A percentile compares a stretch with the other conserved stretches of the same genome.
phyloP scores from a whole-genome alignment of 2,888 invertebrate species.

The Chymomyza caudatula region DNA sequence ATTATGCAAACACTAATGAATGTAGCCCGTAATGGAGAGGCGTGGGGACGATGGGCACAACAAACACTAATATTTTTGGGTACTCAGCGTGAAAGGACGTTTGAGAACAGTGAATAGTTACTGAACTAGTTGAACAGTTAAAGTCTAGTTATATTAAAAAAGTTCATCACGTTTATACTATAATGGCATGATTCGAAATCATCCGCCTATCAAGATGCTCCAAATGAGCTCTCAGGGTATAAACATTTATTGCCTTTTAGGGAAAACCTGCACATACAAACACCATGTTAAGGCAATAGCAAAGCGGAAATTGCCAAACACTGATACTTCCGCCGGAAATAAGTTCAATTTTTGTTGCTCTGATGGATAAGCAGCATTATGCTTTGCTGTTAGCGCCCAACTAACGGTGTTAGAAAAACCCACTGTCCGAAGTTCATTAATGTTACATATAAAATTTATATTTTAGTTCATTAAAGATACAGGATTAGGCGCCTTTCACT shows the following conservation, averaged over 20 bases:
- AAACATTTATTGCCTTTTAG: conserved; percentile 11
- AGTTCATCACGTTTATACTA: not conserved
- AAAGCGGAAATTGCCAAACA: conserved; percentile 68
- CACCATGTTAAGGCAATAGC: conserved; percentile 19
- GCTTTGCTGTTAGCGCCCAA: conserved; percentile 12
- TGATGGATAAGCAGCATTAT: conserved; percentile 21
- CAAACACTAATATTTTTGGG: not conserved
- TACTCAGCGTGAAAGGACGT: no score
- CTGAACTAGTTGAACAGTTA: no score
- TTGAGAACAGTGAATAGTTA: no score
- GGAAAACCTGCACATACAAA: conserved; percentile 26
- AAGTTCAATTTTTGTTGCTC: conserved; percentile 55
- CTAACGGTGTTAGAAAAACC: no score
- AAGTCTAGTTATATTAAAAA: no score
- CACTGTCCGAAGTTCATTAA: no score
- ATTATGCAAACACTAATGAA: conserved; percentile 44
- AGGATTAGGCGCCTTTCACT: no score
- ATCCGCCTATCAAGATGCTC: not conserved
- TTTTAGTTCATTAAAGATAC: no score
- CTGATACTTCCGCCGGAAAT: conserved; percentile 72
- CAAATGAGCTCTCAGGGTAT: not conserved
- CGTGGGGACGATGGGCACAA: not conserved
- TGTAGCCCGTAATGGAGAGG: conserved; percentile 24
- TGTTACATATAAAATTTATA: no score
- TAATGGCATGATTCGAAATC: not conserved